Conservation (phyloP, 2,888 invertebrate species). For the Crioceris asparagi region DNA sequence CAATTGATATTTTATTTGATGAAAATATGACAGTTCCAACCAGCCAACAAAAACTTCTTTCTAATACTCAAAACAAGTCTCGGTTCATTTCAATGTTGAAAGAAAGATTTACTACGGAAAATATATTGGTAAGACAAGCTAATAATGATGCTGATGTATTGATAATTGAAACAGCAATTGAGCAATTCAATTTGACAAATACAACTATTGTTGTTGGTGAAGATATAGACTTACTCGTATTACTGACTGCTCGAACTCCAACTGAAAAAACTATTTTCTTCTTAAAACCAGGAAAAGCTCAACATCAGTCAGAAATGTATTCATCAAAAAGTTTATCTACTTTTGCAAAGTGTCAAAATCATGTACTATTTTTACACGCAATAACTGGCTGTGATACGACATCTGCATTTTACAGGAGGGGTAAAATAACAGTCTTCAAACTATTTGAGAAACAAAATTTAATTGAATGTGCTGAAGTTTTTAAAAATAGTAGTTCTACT, state of each 20-base stretch:
- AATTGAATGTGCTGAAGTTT: neutral
- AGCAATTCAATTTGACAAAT: constrained; percentile 7
- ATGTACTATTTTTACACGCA: constrained; percentile 8
- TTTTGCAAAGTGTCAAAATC: constrained; percentile 4
- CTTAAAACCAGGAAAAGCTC: constrained; percentile 7
- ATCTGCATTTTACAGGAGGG: constrained; percentile 7
- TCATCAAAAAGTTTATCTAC: constrained; percentile 7
- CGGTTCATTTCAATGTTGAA: constrained; percentile 24
- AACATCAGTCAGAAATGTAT: constrained; percentile 4
- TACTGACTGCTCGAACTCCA: constrained; percentile 8
- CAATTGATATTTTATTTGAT: constrained; percentile 3
- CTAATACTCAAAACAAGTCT: constrained; percentile 23
- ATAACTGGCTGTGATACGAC: constrained; percentile 7
- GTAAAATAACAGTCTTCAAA: constrained; percentile 7
- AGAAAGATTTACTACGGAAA: constrained; percentile 22
- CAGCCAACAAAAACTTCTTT: constrained; percentile 22
- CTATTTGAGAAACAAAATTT: constrained; percentile 3
- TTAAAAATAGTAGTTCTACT: constrained; percentile 6
- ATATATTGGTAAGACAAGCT: constrained; percentile 27
- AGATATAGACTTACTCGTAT: constrained; percentile 6
- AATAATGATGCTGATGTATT: constrained; percentile 21
- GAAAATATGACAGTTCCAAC: constrained; percentile 18
- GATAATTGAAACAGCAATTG: constrained; percentile 18
- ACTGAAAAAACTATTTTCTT: constrained; percentile 7
- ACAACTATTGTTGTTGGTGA: constrained; percentile 4